phyloP scores from a whole-genome alignment of 2,113 vertebrate species.

The Nerophis lumbriciformis region DNA sequence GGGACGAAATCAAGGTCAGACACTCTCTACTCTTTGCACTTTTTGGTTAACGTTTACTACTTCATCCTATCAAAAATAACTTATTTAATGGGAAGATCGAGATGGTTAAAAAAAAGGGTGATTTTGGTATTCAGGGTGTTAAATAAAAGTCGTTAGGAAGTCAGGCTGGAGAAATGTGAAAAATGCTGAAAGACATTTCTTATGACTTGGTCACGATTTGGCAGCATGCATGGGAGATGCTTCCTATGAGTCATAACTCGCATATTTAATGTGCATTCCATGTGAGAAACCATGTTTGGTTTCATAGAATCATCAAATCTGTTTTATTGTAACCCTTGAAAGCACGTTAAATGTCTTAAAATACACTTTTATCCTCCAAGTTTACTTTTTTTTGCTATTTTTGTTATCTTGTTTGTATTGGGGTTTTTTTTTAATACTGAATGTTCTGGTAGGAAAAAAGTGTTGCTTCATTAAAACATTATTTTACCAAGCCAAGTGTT shows the following conservation, averaged over 20 bases:
- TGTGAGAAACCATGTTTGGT: background rate
- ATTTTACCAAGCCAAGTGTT: no score
- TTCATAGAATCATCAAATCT: background rate
- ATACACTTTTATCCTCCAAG: no score
- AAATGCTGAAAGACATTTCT: constrained; percentile 55
- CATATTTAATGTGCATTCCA: constrained; percentile 8
- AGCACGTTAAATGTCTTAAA: background rate
- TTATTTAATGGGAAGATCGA: background rate
- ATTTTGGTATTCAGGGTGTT: constrained; percentile 24
- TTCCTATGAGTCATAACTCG: constrained; percentile 11
- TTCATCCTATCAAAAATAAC: background rate
- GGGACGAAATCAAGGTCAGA: constrained; percentile 82
- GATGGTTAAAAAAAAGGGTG: constrained; percentile 5
- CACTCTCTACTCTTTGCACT: constrained; percentile 17
- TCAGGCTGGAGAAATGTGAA: constrained; percentile 53
- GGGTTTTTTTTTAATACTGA: no score
- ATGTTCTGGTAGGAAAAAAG: no score
- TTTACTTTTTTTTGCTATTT: no score
- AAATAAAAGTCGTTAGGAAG: constrained; percentile 28
- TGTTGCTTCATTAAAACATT: no score
- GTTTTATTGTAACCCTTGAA: no score
- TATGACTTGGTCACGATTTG: constrained; percentile 46
- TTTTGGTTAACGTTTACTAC: constrained; percentile 11
- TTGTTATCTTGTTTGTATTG: no score
- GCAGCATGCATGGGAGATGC: constrained; percentile 39